A percentile compares a stretch with the other conserved stretches of the same genome.
phyloP scores from a whole-genome alignment of 2,113 vertebrate species.

The Gallinago jamesoni region DNA sequence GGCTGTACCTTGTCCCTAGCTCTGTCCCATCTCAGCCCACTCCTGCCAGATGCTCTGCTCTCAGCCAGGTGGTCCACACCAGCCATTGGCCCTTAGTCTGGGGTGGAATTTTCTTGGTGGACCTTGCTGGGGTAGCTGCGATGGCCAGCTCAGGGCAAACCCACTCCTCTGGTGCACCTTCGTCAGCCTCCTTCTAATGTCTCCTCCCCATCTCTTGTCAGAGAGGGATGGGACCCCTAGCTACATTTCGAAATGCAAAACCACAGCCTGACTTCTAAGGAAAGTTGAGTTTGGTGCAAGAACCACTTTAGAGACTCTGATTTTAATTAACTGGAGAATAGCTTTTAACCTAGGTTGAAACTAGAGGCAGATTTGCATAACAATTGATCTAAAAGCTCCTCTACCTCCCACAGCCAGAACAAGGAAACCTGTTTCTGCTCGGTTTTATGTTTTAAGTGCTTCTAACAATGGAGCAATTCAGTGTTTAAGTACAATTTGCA shows the following conservation, averaged over 20 bases:
- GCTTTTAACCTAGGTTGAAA: constrained; percentile 34
- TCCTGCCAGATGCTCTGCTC: background rate
- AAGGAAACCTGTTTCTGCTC: constrained; percentile 18
- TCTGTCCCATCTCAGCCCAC: background rate
- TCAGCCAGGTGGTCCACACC: background rate
- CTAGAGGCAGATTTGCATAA: constrained; percentile 44
- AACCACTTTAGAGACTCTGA: background rate
- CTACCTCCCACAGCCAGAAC: background rate
- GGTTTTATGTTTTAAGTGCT: constrained; percentile 31
- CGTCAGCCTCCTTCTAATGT: background rate
- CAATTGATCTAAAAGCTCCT: constrained; percentile 33
- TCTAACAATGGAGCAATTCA: constrained; percentile 8
- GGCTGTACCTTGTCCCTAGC: accelerated
- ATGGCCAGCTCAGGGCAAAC: background rate
- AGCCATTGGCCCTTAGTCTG: background rate
- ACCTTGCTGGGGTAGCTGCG: background rate
- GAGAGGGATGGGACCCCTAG: background rate
- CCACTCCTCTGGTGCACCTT: background rate
- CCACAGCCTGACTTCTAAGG: background rate
- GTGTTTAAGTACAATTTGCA: constrained; percentile 38
- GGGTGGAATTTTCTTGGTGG: background rate
- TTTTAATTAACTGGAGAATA: constrained; percentile 41
- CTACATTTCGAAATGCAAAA: background rate
- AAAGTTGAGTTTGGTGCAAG: background rate
- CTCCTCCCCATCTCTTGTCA: background rate